Evolutionary conservation across 2,888 invertebrate genomes (phyloP), one percentile per base, ranked within the genome.

Genomic region (Euplexia lucipara): DNA sequence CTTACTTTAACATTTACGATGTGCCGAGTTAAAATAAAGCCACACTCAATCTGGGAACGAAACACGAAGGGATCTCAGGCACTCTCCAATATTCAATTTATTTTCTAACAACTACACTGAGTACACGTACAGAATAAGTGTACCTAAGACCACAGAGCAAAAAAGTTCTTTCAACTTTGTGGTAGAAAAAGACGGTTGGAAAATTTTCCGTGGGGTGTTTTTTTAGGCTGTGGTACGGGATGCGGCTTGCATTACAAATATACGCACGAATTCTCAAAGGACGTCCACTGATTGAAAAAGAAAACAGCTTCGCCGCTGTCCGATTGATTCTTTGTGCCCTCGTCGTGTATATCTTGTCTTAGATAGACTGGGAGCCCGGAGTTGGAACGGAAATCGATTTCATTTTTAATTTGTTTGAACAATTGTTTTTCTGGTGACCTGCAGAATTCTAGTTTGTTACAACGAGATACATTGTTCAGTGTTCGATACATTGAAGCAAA

Each of bases 211-310:
- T 41, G 9, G 1, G 30, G 16, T 44, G 22, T 67, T 62, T 56
- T 59, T 68, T 56, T 84, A 78, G 67, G 10, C 91, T 92, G 86
- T 89, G 90, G 77, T 18, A 14, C 51, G 77, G 70, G 78, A 78
- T 75, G 78, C 73, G 72, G 78, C 80, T 82, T 82, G 82, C 71
- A 79, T 83, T 85, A 83, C 85, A 86, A 86, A 81, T 89, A 85
- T 87, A 84, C 75, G 79, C 79, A 78, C 70, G 81, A 79, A 85
- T 81, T 85, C 92, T 84, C 91, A 61, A 82, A 91, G 91, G 93
- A 91, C 86, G 86, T 84, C 83, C 87, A 87, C 89, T 94, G 94
- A 93, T 94, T 94, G 94, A 92, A 94, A 94, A 93, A 92, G 92
- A 92, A 93, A 94, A 94, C 93, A 93, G 91, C 88, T 90, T 90